phyloP scores from a whole-genome alignment of 2,888 invertebrate genomes.

The Pheosia tremula region DNA sequence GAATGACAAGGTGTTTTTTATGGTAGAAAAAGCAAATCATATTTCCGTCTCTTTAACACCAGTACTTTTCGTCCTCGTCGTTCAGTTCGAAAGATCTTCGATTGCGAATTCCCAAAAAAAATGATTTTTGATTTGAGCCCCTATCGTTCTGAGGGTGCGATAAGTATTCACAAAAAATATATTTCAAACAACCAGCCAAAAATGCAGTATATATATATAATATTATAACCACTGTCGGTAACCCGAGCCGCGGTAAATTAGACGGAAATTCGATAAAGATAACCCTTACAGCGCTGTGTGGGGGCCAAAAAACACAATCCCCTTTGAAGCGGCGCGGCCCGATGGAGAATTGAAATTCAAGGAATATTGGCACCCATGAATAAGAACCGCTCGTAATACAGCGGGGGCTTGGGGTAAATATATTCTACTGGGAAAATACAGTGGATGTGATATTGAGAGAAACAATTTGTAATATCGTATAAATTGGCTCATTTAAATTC shows the following conservation, averaged over 20 bases:
- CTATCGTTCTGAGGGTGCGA: too few species aligned
- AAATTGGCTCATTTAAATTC: too few species aligned
- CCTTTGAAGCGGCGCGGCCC: constrained; percentile 19
- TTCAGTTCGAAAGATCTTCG: too few species aligned
- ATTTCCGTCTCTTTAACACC: too few species aligned
- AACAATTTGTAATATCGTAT: too few species aligned
- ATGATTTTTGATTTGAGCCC: too few species aligned
- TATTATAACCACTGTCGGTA: constrained; percentile 14
- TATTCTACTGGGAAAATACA: background rate
- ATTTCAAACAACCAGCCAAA: background rate
- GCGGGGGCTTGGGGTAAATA: constrained; percentile 1
- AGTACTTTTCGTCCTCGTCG: too few species aligned
- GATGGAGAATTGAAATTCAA: constrained; percentile 41
- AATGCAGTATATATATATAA: constrained; percentile 15
- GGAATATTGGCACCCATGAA: constrained; percentile 32
- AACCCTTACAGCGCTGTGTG: constrained; percentile 28
- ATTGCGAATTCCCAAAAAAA: too few species aligned
- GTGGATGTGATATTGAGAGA: background rate
- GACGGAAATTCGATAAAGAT: constrained; percentile 50
- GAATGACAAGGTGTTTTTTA: too few species aligned
- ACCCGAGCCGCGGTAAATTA: constrained; percentile 45
- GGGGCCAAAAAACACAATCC: constrained; percentile 35
- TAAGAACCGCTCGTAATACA: background rate
- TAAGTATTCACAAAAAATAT: background rate
- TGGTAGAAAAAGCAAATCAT: too few species aligned